A percentile compares a stretch with the other conserved stretches of the same genome.
Evolutionary conservation across 2,797 vertebrate species (phyloP).

Genomic region (Hozukius guyotensis): DNA sequence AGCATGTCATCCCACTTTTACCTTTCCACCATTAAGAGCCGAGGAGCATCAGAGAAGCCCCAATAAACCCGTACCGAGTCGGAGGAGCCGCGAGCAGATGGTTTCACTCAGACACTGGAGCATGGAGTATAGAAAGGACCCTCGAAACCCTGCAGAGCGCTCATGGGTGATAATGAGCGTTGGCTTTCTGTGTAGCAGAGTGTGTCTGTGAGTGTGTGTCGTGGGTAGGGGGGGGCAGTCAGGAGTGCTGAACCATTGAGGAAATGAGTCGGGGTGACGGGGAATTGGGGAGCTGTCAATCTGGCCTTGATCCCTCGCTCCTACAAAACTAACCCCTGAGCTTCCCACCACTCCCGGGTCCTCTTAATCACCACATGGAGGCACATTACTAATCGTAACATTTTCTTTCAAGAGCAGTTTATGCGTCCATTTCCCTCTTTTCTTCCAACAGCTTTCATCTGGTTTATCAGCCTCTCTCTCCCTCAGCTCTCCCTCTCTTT

Average conservation of each 20-base stretch:
- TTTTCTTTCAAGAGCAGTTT: constrained; percentile 36
- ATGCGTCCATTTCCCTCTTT: constrained; percentile 18
- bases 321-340: constrained; percentile 10
- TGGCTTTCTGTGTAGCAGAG: constrained; percentile 29
- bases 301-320: constrained; percentile 26
- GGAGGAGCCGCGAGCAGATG: constrained; percentile 22
- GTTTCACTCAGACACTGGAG: constrained; percentile 21
- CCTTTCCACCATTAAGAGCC: neutral
- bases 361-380: constrained; percentile 51
- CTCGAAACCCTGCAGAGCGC: constrained; percentile 36
- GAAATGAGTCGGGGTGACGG: constrained; percentile 25
- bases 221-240: neutral
- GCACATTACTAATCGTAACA: constrained; percentile 39
- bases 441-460: constrained; percentile 39
- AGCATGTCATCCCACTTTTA: neutral
- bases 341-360: constrained; percentile 15
- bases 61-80: neutral
- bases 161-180: constrained; percentile 52
- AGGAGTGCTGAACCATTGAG: constrained; percentile 19
- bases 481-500: neutral
- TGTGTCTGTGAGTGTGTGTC: constrained; percentile 20
- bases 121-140: constrained; percentile 17
- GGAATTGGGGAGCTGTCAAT: constrained; percentile 31
- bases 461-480: constrained; percentile 13
- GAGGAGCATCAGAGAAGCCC: neutral